Evolutionary conservation across 2,888 invertebrate species (phyloP), one percentile per base, ranked within the genome.

Genomic region (Drosophila crucigera): DNA sequence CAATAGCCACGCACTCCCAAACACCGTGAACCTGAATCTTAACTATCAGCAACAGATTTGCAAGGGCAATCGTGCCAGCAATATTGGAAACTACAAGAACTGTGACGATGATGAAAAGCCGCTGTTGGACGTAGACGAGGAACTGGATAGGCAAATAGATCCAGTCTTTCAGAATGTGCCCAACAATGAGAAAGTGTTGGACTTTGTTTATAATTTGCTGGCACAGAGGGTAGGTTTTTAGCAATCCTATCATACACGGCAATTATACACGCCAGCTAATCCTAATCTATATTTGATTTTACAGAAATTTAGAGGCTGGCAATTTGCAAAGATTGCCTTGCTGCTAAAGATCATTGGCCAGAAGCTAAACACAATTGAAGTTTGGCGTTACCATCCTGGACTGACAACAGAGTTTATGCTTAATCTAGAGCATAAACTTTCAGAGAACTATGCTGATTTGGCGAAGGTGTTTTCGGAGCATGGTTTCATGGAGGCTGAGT

Each of bases 341-440:
- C 76, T 92, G 2, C 68, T 92, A 0, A 91, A 91, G 59, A 91
- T 92, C 11, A 92, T 92, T 72, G 90, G 87, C 0, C 86, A 90
- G 39, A 91, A 92, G 37, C 63, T 92, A 4, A 92, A 93, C 66
- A 83, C 82, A 30, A 90, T 92, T 4, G 92, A 93, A 66, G 90
- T 91, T 4, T 92, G 89, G 89, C 92, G 92, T 22, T 92, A 92
- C 76, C 92, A 91, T 74, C 92, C 92, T 4, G 91, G 92, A 0
- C 68, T 92, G 0, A 89, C 91, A 10, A 91, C 87, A 0, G 81
- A 91, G 5, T 93, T 92, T 28, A 89, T 92, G 84, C 76, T 92
- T 7, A 80, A 82, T 56, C 73, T 92, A 3, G 92, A 92, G 70
- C 73, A 82, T 9, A 85, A 91, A 28, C 77, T 93, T 3, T 85